Base-by-base conservation (phyloP, 2,888 invertebrate species). In the Apamea crenata region DNA sequence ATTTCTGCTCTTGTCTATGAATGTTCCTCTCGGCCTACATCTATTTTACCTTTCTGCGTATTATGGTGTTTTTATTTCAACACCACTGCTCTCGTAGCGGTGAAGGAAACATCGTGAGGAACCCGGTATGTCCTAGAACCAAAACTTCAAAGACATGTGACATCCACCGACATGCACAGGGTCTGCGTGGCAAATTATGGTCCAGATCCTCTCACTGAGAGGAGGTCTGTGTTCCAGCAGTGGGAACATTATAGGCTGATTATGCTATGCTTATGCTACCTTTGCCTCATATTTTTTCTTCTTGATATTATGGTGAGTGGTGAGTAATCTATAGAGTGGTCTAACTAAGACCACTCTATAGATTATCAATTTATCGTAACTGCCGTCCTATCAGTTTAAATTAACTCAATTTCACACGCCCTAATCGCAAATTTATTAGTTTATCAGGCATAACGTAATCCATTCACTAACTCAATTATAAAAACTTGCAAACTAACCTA, bases 391-490 rank as follows among this genome's bases (percentile, higher is more conserved):
- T 32, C 4, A 29, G 50, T 59, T 68, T 25, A 68, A 82, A 40
- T 32, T 32, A 32, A 68, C 59, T 74, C 10, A n/a, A 36, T n/a
- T 67, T 85, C 82, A 68, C 82, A 82, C 81, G 85, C 73, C 32
- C 7, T 81, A 85, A 85, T 56, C 47, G 44, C 29, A 50, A n/a
- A 5, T 36, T 67, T 47, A 73, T 72, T 69, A 67, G 81, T 65
- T 72, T 65, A 82, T 69, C 72, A 25, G 16, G 21, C 59, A 32
- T 56, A 59, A 73, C 40, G 81, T 82, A 85, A 82, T 69, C 85
- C 56, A 69, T 85, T 72, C 68, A 81, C 7, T 50, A 59, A 73
- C n/a, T n/a, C n/a, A 32, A 29, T 85, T 72, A 85, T 40, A 82
- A 82, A 85, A 82, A 82, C 68, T 16, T 32, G 14, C 25, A n/a